Conservation (phyloP, 2,888 invertebrate genomes). For the Polymixis flavicincta region DNA sequence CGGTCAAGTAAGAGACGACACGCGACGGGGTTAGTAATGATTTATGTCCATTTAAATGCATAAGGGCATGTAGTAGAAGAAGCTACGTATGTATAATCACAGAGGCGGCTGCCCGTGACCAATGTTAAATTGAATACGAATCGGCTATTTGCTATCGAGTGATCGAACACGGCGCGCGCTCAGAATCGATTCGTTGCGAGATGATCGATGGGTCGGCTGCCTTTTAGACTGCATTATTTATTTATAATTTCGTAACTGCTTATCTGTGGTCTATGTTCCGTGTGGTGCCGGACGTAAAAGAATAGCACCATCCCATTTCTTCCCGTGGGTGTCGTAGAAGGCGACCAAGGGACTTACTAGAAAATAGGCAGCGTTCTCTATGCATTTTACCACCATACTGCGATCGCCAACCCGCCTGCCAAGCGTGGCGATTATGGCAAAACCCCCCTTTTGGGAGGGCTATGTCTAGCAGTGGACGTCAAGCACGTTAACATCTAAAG, state of each 20-base stretch:
- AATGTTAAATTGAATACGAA: constrained; percentile 85
- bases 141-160: constrained; percentile 80
- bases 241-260: constrained; percentile 49
- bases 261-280: no score
- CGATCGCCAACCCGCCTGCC: no score
- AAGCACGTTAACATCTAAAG: no score
- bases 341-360: no score
- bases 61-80: constrained; percentile 71
- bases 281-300: no score
- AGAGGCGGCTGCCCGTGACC: constrained; percentile 80
- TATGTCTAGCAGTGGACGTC: no score
- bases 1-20: constrained; percentile 56
- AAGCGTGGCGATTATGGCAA: no score
- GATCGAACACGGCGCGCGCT: constrained; percentile 74
- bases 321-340: no score
- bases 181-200: constrained; percentile 79
- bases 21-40: constrained; percentile 70
- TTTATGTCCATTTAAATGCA: constrained; percentile 83
- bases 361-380: no score
- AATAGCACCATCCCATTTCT: no score
- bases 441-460: no score
- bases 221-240: constrained; percentile 52
- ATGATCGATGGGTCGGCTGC: constrained; percentile 76
- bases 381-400: no score
- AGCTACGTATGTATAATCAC: constrained; percentile 75